Conservation (phyloP, 2,797 vertebrate genomes). For the Clarias pachynema region DNA sequence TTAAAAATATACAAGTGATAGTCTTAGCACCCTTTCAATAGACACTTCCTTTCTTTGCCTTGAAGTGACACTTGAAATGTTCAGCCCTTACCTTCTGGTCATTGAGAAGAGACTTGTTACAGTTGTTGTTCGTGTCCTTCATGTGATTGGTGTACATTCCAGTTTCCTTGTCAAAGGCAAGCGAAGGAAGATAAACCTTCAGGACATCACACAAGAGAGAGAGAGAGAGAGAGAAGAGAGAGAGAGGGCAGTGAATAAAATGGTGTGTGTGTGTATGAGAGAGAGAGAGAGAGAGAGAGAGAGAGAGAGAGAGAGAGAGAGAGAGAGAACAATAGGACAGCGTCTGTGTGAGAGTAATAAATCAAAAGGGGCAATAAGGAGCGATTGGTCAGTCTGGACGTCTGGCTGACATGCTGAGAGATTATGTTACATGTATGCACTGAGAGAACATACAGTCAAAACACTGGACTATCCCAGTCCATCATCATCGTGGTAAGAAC, state of each 20-base stretch:
- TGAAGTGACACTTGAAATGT: conserved; percentile 39
- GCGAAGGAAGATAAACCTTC: conserved; percentile 46
- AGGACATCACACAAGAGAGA: conserved; percentile 45
- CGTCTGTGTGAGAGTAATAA: conserved; percentile 34
- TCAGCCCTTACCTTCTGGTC: conserved; percentile 71
- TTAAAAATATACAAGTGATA: not conserved
- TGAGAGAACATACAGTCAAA: conserved; percentile 14
- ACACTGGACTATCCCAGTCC: not conserved
- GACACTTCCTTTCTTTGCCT: conserved; percentile 6
- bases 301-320: conserved; percentile 51
- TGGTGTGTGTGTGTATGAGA: conserved; percentile 31
- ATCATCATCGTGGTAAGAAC: conserved; percentile 3
- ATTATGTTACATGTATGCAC: not conserved
- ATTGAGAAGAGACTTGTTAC: conserved; percentile 68
- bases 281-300: conserved; percentile 45
- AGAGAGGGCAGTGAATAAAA: conserved; percentile 48
- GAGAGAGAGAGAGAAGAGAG: conserved; percentile 52
- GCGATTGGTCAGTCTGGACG: not conserved
- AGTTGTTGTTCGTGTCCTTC: conserved; percentile 73
- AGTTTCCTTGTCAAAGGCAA: conserved; percentile 57
- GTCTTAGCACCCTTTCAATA: not conserved
- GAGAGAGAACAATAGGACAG: conserved; percentile 42
- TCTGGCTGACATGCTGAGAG: not conserved
- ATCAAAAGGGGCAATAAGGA: not conserved
- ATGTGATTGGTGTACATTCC: conserved; percentile 75